phyloP scores from a whole-genome alignment of 1,140 invertebrate genomes.

The Linepithema humile region DNA sequence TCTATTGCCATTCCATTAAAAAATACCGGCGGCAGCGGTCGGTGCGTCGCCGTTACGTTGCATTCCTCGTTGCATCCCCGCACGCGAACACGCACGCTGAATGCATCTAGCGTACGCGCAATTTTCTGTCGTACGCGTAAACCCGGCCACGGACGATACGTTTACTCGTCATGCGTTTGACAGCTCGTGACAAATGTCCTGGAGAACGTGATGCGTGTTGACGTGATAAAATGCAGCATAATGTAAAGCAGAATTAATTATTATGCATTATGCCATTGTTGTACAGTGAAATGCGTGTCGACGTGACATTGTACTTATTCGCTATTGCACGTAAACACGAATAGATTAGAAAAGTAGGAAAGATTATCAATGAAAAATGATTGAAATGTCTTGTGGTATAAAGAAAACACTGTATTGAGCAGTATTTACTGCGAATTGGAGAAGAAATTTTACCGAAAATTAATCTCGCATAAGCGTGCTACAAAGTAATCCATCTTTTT shows the following conservation, averaged over 20 bases:
- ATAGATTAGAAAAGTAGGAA: constrained; percentile 3
- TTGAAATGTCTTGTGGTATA: neutral
- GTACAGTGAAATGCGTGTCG: neutral
- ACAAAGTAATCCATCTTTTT: neutral
- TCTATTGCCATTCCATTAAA: constrained; percentile 72
- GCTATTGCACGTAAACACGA: neutral
- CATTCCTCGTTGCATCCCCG: constrained; percentile 11
- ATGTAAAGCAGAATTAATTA: constrained; percentile 45
- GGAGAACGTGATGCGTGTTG: constrained; percentile 63
- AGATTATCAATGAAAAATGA: constrained; percentile 34
- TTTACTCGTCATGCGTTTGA: constrained; percentile 55
- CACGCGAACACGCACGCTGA: neutral
- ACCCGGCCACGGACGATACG: constrained; percentile 18
- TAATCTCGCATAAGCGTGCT: neutral
- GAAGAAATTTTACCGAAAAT: neutral
- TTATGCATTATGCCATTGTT: constrained; percentile 18
- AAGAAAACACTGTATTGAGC: neutral
- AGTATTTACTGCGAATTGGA: neutral
- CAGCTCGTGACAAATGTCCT: constrained; percentile 33
- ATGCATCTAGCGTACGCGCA: constrained; percentile 24
- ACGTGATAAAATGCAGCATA: constrained; percentile 24
- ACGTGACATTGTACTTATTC: constrained; percentile 28
- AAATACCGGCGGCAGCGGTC: constrained; percentile 70
- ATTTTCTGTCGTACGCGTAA: constrained; percentile 26
- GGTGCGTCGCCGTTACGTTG: neutral